These are phyloP conservation scores for Sympetrum striolatum DNA, from an alignment of 2,888 invertebrate genomes.

Conservation along the genomic window DNA sequence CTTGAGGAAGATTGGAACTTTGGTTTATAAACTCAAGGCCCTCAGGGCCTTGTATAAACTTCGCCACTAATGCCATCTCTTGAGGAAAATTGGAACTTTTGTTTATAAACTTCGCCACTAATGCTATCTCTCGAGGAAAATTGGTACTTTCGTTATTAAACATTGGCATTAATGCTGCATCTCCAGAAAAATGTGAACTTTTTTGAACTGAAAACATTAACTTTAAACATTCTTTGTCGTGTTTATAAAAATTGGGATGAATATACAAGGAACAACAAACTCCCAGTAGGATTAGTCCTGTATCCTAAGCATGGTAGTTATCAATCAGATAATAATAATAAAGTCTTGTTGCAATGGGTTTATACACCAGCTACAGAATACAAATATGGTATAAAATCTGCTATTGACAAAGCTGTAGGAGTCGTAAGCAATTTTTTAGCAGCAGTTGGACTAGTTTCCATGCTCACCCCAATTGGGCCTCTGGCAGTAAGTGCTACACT, in stretches of 20 bases:
- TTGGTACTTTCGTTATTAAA: too few relatives aligned
- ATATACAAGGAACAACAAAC: conserved; percentile 63
- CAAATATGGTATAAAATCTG: conserved; percentile 52
- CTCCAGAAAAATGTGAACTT: too few relatives aligned
- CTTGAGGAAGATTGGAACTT: too few relatives aligned
- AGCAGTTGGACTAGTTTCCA: conserved; percentile 63
- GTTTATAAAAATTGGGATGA: conserved; percentile 65
- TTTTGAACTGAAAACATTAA: too few relatives aligned
- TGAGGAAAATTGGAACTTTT: too few relatives aligned
- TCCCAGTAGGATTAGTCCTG: conserved; percentile 64
- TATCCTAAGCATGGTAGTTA: conserved; percentile 65
- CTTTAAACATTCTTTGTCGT: conserved; percentile 63
- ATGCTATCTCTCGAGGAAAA: too few relatives aligned
- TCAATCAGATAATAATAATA: conserved; percentile 56
- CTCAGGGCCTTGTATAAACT: too few relatives aligned
- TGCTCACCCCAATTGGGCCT: conserved; percentile 61
- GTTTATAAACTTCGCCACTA: too few relatives aligned
- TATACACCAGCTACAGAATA: conserved; percentile 55
- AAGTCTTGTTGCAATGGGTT: conserved; percentile 53
- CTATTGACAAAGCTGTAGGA: conserved; percentile 53
- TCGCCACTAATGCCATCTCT: too few relatives aligned
- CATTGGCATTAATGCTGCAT: too few relatives aligned
- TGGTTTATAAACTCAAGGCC: too few relatives aligned
- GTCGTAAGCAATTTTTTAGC: conserved; percentile 58
- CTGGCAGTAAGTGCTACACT: neutral